These are phyloP conservation scores for Hemiprocne comata DNA, from an alignment of 2,113 vertebrate species.

Conservation along the genomic window DNA sequence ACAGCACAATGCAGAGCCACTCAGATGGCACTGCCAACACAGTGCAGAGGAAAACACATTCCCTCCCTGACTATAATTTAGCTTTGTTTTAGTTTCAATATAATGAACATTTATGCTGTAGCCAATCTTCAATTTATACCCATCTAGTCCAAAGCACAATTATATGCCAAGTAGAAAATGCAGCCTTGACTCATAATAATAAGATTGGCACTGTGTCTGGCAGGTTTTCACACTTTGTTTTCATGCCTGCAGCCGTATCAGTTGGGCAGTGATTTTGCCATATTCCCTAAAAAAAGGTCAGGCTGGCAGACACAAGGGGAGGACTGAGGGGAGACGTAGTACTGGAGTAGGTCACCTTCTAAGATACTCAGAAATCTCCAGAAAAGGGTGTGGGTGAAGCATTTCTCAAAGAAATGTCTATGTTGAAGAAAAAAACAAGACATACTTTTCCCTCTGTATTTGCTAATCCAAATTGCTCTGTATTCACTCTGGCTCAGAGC, in stretches of 20 bases:
- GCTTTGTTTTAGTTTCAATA: slow-evolving; percentile 61
- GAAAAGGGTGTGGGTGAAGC: neutral
- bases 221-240: slow-evolving; percentile 25
- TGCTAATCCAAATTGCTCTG: neutral
- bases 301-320: neutral
- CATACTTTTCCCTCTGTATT: neutral
- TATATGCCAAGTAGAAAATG: slow-evolving; percentile 4
- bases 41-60: slow-evolving; percentile 28
- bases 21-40: slow-evolving; percentile 9
- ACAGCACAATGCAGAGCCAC: slow-evolving; percentile 8
- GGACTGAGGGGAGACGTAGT: neutral
- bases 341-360: neutral
- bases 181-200: slow-evolving; percentile 60
- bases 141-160: slow-evolving; percentile 51
- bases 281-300: neutral
- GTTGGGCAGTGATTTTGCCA: slow-evolving; percentile 7
- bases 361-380: neutral
- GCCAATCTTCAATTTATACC: slow-evolving; percentile 59
- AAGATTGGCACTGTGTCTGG: slow-evolving; percentile 47
- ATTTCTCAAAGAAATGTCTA: neutral
- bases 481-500: neutral
- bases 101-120: slow-evolving; percentile 59
- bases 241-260: neutral
- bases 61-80: slow-evolving; percentile 39
- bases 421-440: neutral